Evolutionary conservation across 2,888 invertebrate genomes (phyloP), one percentile per base, ranked within the genome.

Genomic region (Dexiosoma caninum): DNA sequence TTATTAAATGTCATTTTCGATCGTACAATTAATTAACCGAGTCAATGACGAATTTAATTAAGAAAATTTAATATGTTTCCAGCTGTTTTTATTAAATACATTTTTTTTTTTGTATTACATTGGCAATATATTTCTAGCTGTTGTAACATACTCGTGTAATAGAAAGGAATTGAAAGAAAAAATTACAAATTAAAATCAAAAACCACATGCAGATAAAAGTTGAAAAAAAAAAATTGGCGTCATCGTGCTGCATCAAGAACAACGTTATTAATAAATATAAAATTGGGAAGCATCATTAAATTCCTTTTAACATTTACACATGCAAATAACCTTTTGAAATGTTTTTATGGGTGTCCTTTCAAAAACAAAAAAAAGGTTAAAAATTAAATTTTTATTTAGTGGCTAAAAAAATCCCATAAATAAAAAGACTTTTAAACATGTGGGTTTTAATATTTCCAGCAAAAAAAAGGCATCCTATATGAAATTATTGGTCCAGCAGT

Each of bases 151-250:
- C n/a, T n/a, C n/a, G n/a, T n/a, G 3, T 27, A 27, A 27, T 27
- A 27, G 6, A 27, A 27, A 27, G 6, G 6, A 6, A 6, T 27
- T 27, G 16, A 9, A 8, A 44, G 16, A 44, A 44, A 44, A 44
- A 40, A 44, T 14, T 6, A 2, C 16, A 19, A 9, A 44, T 44
- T 44, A 44, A 44, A 7, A 1, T 14, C 16, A 9, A 44, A 42
- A 44, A 44, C 57, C 57, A 64, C 55, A 70, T 64, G 46, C 21
- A 46, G 59, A 55, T 51, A 49, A 49, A 30, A 49, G 21, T 44
- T 19, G 3, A 19, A 44, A 44, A 19, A 19, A 9, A 16, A 44
- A 42, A 14, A 42, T n/a, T 42, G 42, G 42, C 42, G 42, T 42
- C 42, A 42, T 42, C 8, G 14, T 42, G n/a, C 1, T 10, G 19